Conservation (phyloP, 2,888 invertebrate species). For the Ophion obscuratus region DNA sequence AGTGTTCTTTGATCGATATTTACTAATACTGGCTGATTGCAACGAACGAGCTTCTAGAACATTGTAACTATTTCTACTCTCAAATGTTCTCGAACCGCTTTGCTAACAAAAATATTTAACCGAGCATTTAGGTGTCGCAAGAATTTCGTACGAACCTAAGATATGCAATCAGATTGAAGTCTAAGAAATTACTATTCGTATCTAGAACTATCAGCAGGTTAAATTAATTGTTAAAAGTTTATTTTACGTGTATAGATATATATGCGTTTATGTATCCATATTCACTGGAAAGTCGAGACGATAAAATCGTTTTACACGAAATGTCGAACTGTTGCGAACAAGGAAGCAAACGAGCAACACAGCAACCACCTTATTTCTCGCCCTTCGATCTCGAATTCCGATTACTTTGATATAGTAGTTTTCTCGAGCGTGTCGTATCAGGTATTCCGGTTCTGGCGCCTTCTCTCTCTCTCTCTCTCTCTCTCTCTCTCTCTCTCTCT, state of each 20-base stretch:
- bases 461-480: slow-evolving; percentile 19
- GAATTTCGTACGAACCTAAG: no score
- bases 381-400: slow-evolving; percentile 67
- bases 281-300: slow-evolving; percentile 31
- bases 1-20: no score
- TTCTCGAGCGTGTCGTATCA: slow-evolving; percentile 63
- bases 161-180: no score
- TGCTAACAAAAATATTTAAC: no score
- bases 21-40: no score
- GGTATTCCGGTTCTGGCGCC: slow-evolving; percentile 60
- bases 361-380: slow-evolving; percentile 65
- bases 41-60: no score
- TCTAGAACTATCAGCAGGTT: no score
- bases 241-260: background rate
- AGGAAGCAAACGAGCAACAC: slow-evolving; percentile 47
- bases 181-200: no score
- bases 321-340: slow-evolving; percentile 43
- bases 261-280: background rate
- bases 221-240: no score
- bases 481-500: slow-evolving; percentile 33
- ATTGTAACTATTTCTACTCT: no score
- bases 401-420: slow-evolving; percentile 64
- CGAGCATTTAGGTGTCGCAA: no score
- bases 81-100: no score
- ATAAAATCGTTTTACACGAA: slow-evolving; percentile 51